A percentile compares a stretch with the other conserved stretches of the same genome.
phyloP scores from a whole-genome alignment of 2,797 vertebrate species.

The Limosa lapponica region DNA sequence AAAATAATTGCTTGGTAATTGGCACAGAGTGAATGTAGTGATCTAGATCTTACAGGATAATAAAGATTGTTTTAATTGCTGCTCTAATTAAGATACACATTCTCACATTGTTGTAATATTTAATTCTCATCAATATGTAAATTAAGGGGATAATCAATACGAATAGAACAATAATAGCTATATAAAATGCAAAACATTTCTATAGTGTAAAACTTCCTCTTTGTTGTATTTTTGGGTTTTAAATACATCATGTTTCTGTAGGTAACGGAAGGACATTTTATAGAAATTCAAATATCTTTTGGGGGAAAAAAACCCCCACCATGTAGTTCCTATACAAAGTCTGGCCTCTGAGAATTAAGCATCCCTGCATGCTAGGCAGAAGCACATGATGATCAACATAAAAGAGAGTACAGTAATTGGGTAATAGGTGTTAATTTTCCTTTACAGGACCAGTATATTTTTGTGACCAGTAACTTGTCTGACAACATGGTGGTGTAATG shows the following conservation, averaged over 20 bases:
- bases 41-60: slow-evolving; percentile 35
- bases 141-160: not conserved
- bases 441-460: slow-evolving; percentile 11
- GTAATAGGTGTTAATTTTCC: not conserved
- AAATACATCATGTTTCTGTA: not conserved
- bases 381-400: not conserved
- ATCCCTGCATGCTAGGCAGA: not conserved
- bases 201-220: not conserved
- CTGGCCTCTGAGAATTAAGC: not conserved
- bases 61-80: slow-evolving; percentile 57
- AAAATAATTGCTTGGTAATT: slow-evolving; percentile 63
- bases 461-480: slow-evolving; percentile 38
- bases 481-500: slow-evolving; percentile 48
- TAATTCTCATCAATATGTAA: not conserved
- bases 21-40: slow-evolving; percentile 34
- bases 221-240: not conserved
- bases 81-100: slow-evolving; percentile 20
- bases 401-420: slow-evolving; percentile 23
- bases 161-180: not conserved
- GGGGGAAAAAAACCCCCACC: not conserved
- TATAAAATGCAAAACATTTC: not conserved
- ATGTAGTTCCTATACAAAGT: not conserved
- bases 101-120: not conserved
- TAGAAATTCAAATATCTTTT: not conserved
- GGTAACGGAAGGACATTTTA: not conserved